Evolutionary conservation across 2,888 invertebrate genomes (phyloP), one percentile per base, ranked within the genome.

Genomic region (Syrphus vitripennis): DNA sequence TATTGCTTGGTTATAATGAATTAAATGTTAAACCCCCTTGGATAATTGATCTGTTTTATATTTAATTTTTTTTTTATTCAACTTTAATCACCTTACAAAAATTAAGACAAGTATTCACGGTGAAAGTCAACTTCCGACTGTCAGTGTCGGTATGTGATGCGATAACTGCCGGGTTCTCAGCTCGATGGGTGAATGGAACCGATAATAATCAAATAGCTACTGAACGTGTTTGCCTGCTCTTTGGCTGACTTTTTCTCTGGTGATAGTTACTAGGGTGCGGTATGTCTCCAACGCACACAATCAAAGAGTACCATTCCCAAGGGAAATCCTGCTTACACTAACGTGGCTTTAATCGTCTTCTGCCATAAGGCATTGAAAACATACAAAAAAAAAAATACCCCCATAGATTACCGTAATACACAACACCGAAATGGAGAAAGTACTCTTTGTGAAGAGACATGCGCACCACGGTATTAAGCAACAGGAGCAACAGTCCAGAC

Each of bases 181-280:
- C 59, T 59, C 71, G 65, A 67, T 72, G 80, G 80, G 84, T 80
- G 76, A 84, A 84, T 84, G 76, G 71, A 79, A 72, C 76, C 71
- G 80, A 76, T 80, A 75, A 76, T 80, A 80, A 76, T 72, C 71
- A 31, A 67, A 80, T 75, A 67, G 57, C 80, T 76, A 72, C 65
- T 76, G 76, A 80, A 84, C 76, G 67, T 74, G 79, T 70, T 79
- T 57, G 75, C 75, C 71, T 79, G 80, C 76, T 83, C 83, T 83
- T 83, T 16, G 70, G 40, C 70, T 61, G 59, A 80, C 45, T 80
- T 72, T 78, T 59, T 80, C 80, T 76, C 71, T 50, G 76, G 80
- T 75, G 83, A 79, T 84, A 71, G 84, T 76, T 80, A 84, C 84
- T 80, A 80, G 84, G 84, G 84, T 84, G 84, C 84, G 84, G 84